Percentiles rank a stretch among this genome's conserved stretches.
These are phyloP conservation scores for Halcyon malimbica DNA, from an alignment of 2,113 vertebrate genomes.

Conservation along the genomic window DNA sequence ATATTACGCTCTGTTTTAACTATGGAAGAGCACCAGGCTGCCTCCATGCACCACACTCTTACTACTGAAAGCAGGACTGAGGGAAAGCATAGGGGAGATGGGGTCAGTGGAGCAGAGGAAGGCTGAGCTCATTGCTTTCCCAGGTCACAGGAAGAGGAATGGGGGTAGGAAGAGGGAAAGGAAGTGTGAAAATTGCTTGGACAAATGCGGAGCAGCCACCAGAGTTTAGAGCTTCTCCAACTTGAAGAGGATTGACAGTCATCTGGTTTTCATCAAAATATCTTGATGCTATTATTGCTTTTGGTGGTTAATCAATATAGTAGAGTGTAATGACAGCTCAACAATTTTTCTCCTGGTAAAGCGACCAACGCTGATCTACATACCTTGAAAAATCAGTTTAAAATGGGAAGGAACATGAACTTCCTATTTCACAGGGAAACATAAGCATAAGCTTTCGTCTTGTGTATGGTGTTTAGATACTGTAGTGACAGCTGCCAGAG, in stretches of 20 bases:
- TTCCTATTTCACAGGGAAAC: background rate
- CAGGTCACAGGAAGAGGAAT: background rate
- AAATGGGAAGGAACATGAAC: background rate
- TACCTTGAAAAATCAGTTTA: background rate
- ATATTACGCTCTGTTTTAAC: background rate
- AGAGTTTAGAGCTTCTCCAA: background rate
- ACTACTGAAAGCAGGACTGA: background rate
- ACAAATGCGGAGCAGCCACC: background rate
- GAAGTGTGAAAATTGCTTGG: background rate
- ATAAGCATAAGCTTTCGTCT: background rate
- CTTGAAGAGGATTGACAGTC: background rate
- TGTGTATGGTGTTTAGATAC: background rate
- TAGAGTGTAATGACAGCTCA: background rate
- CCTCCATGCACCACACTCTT: background rate
- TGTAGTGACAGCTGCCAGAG: conserved; percentile 2
- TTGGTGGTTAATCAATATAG: background rate
- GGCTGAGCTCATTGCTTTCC: background rate
- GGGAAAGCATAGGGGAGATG: background rate
- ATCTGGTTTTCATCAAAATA: background rate
- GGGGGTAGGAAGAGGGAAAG: background rate
- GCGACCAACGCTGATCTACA: background rate
- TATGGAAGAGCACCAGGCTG: background rate
- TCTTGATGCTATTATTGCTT: background rate
- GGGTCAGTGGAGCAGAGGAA: background rate
- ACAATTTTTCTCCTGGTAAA: background rate